A percentile compares a stretch with the other conserved stretches of the same genome.
Conservation (phyloP, 2,797 vertebrate species). For the Dendrocincla tyrannina region DNA sequence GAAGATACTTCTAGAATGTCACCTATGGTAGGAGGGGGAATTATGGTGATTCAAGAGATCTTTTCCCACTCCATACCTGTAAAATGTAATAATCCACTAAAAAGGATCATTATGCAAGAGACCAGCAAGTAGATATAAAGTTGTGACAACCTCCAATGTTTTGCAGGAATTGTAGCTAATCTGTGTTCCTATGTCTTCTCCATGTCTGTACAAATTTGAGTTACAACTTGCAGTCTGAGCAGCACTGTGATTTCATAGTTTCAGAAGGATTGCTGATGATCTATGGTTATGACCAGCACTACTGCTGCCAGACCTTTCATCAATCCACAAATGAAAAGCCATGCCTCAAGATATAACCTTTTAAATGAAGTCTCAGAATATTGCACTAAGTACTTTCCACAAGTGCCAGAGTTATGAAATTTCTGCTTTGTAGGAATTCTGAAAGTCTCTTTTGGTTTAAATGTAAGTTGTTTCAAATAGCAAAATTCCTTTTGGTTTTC, state of each 20-base stretch:
- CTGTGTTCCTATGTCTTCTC: not conserved
- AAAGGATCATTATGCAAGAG: not conserved
- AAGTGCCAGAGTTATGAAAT: not conserved
- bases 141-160: not conserved
- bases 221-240: accelerated
- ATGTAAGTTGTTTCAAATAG: not conserved
- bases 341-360: not conserved
- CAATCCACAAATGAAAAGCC: not conserved
- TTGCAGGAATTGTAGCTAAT: not conserved
- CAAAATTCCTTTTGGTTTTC: not conserved
- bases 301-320: not conserved
- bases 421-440: not conserved
- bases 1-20: not conserved
- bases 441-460: not conserved
- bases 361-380: not conserved
- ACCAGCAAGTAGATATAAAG: not conserved
- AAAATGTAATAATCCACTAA: not conserved
- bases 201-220: not conserved
- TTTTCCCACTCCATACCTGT: not conserved
- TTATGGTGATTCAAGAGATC: not conserved
- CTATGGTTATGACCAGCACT: not conserved
- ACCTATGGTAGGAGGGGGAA: not conserved
- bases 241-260: not conserved
- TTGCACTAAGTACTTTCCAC: not conserved
- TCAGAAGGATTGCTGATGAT: not conserved